Evolutionary conservation across 2,888 invertebrate species (phyloP), one percentile per base, ranked within the genome.

Genomic region (Drosophila conformis): DNA sequence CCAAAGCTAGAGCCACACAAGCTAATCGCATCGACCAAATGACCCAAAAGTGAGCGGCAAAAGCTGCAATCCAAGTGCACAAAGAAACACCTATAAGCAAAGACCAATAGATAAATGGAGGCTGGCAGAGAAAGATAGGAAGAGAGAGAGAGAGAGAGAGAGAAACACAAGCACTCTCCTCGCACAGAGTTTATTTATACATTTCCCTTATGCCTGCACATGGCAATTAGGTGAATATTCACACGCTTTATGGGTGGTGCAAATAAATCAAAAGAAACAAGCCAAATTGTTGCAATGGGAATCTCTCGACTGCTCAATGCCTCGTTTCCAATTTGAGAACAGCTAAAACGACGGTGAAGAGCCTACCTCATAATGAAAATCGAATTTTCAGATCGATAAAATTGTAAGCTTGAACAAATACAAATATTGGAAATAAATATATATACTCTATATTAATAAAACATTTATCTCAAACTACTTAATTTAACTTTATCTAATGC

Each of bases 1-100:
- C 54, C 67, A 66, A 33, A 51, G 49, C 42, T 63, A 72, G 68
- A 69, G 76, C 73, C 66, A 38, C 70, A 76, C 74, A 64, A 73
- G 72, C 85, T 85, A 88, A 85, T 85, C 85, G 82, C 79, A 77
- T 61, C 56, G 72, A 73, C 74, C 83, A 85, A 85, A 87, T 85
- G 85, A 73, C 72, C 86, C 86, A 80, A 82, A 86, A 88, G 80
- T 76, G 27, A 82, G 78, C 76, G 80, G 69, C 74, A 80, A 74
- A 79, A 82, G 69, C 83, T 81, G 84, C 86, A 88, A 73, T 71
- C 72, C 51, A 62, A 61, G 38, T 52, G 67, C 46, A 76, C 57
- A 29, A 13, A 27, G 11, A 38, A 11, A 33, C 31, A 35, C 21
- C 18, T 21, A 46, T 4, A 13, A 27, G 31, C 21, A 18, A 10